A percentile compares a stretch with the other conserved stretches of the same genome.
These are phyloP conservation scores for Hyperoodon ampullatus DNA, from an alignment of 2,113 vertebrate genomes.

Conservation along the genomic window DNA sequence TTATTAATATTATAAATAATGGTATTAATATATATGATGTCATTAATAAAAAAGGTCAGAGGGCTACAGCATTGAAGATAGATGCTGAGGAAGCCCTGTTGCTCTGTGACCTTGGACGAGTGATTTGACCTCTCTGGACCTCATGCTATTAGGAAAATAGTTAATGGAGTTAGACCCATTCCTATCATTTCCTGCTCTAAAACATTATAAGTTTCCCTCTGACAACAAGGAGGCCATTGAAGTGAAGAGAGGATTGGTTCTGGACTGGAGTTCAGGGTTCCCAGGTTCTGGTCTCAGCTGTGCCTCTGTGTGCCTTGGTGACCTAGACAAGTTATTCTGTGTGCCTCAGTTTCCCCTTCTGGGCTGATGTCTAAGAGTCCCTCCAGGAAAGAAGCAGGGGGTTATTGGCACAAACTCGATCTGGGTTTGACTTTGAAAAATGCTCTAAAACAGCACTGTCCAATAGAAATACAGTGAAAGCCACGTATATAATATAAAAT, in stretches of 20 bases:
- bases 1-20: background rate
- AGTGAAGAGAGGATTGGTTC: background rate
- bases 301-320: background rate
- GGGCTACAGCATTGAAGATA: background rate
- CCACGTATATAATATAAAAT: background rate
- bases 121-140: background rate
- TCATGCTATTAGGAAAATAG: background rate
- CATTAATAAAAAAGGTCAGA: background rate
- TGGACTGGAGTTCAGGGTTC: background rate
- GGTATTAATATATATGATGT: background rate
- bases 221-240: background rate
- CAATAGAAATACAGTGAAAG: background rate
- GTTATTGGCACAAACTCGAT: background rate
- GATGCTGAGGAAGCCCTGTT: background rate
- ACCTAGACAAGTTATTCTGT: background rate
- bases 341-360: background rate
- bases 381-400: background rate
- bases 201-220: background rate
- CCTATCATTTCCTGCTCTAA: background rate
- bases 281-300: background rate
- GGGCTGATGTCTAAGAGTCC: background rate
- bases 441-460: background rate
- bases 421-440: background rate
- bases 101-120: background rate
- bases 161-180: background rate